Evolutionary conservation across 37 sponge, comb jelly and placozoan species (phyloP), one percentile per base, ranked within the genome.

Genomic region (Diacarnus erythraeanus): DNA sequence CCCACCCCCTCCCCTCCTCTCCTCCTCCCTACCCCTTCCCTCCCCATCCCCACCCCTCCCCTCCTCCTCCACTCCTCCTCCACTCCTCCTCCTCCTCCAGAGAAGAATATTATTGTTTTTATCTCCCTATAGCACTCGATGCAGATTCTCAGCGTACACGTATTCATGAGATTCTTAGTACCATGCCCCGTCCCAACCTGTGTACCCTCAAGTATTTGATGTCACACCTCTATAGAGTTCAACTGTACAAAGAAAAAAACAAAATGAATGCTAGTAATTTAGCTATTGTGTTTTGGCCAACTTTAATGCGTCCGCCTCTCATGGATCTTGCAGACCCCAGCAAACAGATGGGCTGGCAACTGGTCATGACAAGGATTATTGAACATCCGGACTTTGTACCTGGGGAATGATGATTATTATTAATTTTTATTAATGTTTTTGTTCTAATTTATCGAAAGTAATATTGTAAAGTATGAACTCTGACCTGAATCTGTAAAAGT

Each of bases 271-370:
- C 93, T 54, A 85, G 81, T 44, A 96, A 92, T 74, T 71, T 96
- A 57, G 85, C 96, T 44, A 92, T 96, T 31, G 94, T 96, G 34
- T 96, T 96, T 91, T 96, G 96, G 96, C 96, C 96, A 9, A 96
- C 96, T 0, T 74, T 96, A 9, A 87, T 96, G 80, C 79, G 94
- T 3, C 96, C 96, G 0, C 79, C 89, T n/a, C 63, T 93, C 0
- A 30, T 59, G 29, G 89, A 93, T 66, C 69, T 93, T 10, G 87
- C 84, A 10, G 83, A 93, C 75, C 87, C 83, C 3, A 76, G 79
- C 65, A 83, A 87, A 34, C 92, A 91, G 80, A 36, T 91, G 25
- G 76, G 80, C 0, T 91, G 88, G 88, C 92, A 91, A 73, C 67
- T 86, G 15, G 60, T 83, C 17, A 90, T 93, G 83, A 77, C 90